phyloP scores from a whole-genome alignment of 1,140 invertebrate genomes.

The Cepaea nemoralis region DNA sequence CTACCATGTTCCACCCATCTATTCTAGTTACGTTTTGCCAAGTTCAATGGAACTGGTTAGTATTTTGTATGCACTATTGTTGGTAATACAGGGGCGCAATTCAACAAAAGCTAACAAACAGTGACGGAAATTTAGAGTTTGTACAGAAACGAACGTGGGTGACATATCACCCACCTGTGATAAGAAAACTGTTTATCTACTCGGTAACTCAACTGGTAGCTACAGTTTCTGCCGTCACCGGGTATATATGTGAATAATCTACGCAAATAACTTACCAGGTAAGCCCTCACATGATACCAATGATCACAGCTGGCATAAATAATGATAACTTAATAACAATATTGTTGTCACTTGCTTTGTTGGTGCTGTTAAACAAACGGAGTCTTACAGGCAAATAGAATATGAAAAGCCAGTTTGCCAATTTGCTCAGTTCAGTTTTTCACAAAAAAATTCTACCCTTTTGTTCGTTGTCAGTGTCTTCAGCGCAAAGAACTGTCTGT shows the following conservation, averaged over 20 bases:
- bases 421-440: no score
- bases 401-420: no score
- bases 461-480: no score
- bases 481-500: no score
- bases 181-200: not conserved
- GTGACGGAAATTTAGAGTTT: not conserved
- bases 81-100: not conserved
- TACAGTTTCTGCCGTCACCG: not conserved
- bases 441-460: no score
- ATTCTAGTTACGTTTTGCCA: not conserved
- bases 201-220: not conserved
- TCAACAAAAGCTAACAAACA: not conserved
- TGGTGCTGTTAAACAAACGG: no score
- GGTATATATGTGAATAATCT: not conserved
- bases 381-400: no score
- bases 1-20: not conserved
- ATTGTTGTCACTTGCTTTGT: no score
- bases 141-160: not conserved
- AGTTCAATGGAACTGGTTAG: not conserved
- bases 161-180: not conserved
- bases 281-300: no score
- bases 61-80: not conserved
- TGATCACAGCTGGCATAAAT: no score
- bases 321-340: no score
- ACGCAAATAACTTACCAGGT: no score